These are phyloP conservation scores for Trichacis sp. DNA, from an alignment of 2,888 invertebrate species.

Conservation along the genomic window DNA sequence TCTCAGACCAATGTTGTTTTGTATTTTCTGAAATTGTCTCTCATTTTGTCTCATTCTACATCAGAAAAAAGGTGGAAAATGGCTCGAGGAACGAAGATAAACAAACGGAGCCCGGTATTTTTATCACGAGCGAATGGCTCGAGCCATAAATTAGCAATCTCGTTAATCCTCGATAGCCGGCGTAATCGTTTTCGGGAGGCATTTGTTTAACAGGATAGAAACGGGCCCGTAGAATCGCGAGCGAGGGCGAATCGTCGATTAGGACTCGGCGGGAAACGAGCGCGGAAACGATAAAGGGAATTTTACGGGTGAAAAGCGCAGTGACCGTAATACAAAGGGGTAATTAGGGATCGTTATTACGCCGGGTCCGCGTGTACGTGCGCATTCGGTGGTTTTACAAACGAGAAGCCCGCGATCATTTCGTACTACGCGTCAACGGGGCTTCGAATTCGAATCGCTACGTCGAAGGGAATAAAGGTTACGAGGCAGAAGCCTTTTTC, in stretches of 20 bases:
- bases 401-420: constrained; percentile 19
- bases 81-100: background rate
- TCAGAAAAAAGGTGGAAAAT: background rate
- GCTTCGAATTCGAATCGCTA: constrained; percentile 53
- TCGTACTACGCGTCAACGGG: constrained; percentile 15
- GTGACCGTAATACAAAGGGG: constrained; percentile 36
- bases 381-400: constrained; percentile 29
- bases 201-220: constrained; percentile 26
- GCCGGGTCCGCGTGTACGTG: constrained; percentile 22
- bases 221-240: constrained; percentile 15
- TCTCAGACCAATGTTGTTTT: too few species aligned
- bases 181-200: constrained; percentile 25
- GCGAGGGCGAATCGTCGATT: constrained; percentile 36
- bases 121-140: constrained; percentile 28
- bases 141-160: constrained; percentile 35
- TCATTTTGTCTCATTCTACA: too few species aligned
- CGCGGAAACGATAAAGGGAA: constrained; percentile 27
- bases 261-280: constrained; percentile 28
- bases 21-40: too few species aligned
- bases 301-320: constrained; percentile 33
- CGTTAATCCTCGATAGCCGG: constrained; percentile 38
- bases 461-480: constrained; percentile 35
- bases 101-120: constrained; percentile 26
- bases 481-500: too few species aligned
- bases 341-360: constrained; percentile 36